A percentile compares a stretch with the other conserved stretches of the same genome.
Conservation (phyloP, 1,140 invertebrate species). For the Aphaenogaster rudis region DNA sequence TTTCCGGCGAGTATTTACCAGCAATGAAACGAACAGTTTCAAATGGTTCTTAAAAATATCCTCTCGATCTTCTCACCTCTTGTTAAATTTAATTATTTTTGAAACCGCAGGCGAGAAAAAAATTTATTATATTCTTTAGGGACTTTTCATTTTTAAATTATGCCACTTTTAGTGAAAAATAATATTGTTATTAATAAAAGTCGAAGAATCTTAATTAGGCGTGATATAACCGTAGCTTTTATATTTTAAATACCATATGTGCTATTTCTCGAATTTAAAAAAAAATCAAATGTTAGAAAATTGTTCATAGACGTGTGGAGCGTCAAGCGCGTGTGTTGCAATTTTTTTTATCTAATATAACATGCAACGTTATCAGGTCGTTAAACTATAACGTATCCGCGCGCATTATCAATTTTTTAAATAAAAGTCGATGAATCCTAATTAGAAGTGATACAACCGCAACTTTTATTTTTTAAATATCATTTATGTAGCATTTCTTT, state of each 20-base stretch:
- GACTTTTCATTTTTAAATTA: not conserved
- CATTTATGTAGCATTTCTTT: no score
- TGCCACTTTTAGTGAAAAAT: not conserved
- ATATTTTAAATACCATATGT: not conserved
- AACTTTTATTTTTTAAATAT: no score
- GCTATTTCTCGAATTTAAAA: not conserved
- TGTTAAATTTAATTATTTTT: not conserved
- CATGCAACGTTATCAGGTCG: not conserved
- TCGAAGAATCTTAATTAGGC: not conserved
- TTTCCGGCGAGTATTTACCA: not conserved
- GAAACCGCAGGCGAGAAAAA: no score
- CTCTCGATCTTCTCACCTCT: not conserved
- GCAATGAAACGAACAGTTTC: not conserved
- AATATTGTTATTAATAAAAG: slow-evolving; percentile 8
- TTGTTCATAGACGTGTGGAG: not conserved
- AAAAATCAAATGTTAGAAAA: not conserved
- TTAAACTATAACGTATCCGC: not conserved
- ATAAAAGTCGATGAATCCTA: no score
- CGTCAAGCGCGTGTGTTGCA: not conserved
- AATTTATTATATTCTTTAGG: no score
- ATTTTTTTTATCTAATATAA: not conserved
- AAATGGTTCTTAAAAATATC: no score
- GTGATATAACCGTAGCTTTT: not conserved
- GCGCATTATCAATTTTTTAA: no score
- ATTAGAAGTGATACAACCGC: no score